Evolutionary conservation across 2,888 invertebrate genomes (phyloP), one percentile per base, ranked within the genome.

Genomic region (Heliconius charithonia): DNA sequence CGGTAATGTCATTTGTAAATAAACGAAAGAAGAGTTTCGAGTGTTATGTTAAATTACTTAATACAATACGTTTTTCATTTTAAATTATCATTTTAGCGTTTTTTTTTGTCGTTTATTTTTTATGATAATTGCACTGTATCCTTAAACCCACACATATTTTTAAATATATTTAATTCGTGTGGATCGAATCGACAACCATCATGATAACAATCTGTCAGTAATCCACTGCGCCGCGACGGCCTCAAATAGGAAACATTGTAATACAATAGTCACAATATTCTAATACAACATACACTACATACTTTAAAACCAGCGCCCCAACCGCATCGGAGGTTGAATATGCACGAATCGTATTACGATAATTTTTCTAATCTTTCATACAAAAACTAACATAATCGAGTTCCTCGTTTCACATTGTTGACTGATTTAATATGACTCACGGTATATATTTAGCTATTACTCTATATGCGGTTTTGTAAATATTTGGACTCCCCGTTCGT

Each of bases 401-500:
- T 72, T 77, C 71, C 77, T 72, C 51, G 72, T 72, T 74, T 56
- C 72, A 72, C 51, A 59, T 62, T 63, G 69, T 70, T 51, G 62
- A 72, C 51, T 72, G 59, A 65, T 75, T 65, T 51, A 37, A n/a
- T 51, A 19, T 75, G 75, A 75, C 51, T 79, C 79, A 75, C 41
- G 4, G 56, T 37, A 56, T 79, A 75, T 79, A 76, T 79, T 63
- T 75, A 79, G 78, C 63, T 71, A 75, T 79, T 76, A 79, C 59
- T 66, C 22, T 71, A 66, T 25, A 65, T 22, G 66, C 22, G 66
- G 32, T 29, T 59, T 66, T 37, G 76, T 79, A 65, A 79, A 79
- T 72, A 79, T 79, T 76, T 79, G 59, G 63, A 27, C 65, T 65
- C 2, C 70, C 19, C 51, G 19, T 51, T 56, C 22, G 27, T 65